Evolutionary conservation across 2,797 vertebrate genomes (phyloP).

Genomic region (Urosaurus nigricauda): DNA sequence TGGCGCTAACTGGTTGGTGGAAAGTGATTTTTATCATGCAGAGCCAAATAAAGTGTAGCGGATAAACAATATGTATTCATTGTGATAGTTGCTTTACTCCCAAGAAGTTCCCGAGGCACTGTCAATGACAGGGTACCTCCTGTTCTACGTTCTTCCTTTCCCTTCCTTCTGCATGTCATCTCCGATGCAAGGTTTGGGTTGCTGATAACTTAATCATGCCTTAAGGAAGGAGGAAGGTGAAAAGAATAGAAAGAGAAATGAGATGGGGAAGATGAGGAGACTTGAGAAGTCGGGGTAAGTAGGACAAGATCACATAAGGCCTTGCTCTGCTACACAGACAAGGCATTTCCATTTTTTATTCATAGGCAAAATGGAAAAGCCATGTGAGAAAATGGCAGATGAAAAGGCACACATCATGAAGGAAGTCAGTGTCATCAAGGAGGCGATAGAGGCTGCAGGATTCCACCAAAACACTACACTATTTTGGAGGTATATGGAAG

Average conservation of each 20-base stretch:
- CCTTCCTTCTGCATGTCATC: background rate
- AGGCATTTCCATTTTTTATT: background rate
- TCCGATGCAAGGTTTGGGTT: background rate
- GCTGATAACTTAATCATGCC: slow-evolving; percentile 7
- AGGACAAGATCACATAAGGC: background rate
- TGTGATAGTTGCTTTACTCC: slow-evolving; percentile 39
- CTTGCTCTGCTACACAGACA: background rate
- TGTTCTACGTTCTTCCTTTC: background rate
- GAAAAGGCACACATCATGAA: background rate
- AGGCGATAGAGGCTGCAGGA: background rate
- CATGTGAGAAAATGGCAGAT: background rate
- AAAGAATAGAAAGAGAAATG: background rate
- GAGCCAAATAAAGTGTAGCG: slow-evolving; percentile 19
- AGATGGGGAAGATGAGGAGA: background rate
- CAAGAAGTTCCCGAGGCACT: background rate
- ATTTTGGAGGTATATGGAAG: too few relatives aligned
- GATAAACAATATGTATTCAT: slow-evolving; percentile 40
- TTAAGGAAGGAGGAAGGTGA: slow-evolving; percentile 19
- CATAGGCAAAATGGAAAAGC: background rate
- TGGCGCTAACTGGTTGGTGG: slow-evolving; percentile 23
- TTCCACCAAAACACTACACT: background rate
- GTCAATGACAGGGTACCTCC: background rate
- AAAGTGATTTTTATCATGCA: slow-evolving; percentile 45
- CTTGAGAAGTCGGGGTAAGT: background rate
- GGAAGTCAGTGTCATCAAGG: background rate